These are phyloP conservation scores for Danionella cerebrum DNA, from an alignment of 2,113 vertebrate species.

Conservation along the genomic window DNA sequence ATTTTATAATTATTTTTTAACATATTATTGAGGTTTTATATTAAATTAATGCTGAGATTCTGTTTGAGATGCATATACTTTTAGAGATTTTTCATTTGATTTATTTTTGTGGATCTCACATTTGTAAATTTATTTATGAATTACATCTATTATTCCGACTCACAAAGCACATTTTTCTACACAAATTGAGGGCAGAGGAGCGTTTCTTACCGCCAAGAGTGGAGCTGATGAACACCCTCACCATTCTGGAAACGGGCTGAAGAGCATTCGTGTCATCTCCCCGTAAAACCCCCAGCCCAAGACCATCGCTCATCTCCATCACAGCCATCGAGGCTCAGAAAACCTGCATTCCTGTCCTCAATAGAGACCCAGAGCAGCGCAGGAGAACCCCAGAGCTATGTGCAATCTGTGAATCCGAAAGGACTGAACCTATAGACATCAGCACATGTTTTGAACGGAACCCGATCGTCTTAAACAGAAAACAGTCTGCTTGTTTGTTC, in stretches of 20 bases:
- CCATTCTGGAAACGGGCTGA: slow-evolving; percentile 48
- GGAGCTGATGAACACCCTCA: slow-evolving; percentile 70
- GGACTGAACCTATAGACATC: too few species aligned
- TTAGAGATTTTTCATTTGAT: too few species aligned
- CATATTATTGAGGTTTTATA: too few species aligned
- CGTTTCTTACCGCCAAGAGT: slow-evolving; percentile 59
- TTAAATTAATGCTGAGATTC: too few species aligned
- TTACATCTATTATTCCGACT: too few species aligned
- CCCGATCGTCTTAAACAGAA: not conserved
- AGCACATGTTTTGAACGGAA: not conserved
- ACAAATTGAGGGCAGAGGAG: too few species aligned
- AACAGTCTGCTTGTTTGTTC: slow-evolving; percentile 30
- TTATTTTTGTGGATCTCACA: too few species aligned
- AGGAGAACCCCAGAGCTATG: not conserved
- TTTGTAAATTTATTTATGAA: too few species aligned
- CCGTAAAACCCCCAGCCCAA: slow-evolving; percentile 37
- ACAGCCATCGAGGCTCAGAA: not conserved
- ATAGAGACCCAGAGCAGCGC: not conserved
- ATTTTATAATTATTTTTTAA: too few species aligned
- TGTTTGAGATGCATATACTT: too few species aligned
- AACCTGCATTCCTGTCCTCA: not conserved
- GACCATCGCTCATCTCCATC: slow-evolving; percentile 15
- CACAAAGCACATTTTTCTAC: too few species aligned
- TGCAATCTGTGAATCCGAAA: not conserved
- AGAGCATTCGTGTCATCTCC: slow-evolving; percentile 27